These are phyloP conservation scores for Pseudomugil gertrudae DNA, from an alignment of 2,797 vertebrate genomes.

Conservation along the genomic window DNA sequence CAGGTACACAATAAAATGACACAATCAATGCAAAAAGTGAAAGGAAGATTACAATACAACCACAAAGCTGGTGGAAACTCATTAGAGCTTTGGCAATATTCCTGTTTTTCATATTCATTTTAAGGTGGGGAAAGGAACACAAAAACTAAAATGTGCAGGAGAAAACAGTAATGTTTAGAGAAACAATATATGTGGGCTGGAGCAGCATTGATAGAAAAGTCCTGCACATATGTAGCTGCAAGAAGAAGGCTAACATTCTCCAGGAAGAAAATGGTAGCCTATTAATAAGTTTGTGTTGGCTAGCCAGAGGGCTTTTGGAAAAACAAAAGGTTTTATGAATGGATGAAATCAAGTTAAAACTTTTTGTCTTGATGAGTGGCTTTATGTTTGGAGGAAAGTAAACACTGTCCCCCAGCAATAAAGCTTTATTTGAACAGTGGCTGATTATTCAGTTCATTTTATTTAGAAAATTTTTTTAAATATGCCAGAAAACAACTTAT, in stretches of 20 bases:
- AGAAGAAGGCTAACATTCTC: background rate
- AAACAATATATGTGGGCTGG: background rate
- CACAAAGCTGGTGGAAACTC: background rate
- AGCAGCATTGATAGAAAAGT: background rate
- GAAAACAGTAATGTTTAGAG: background rate
- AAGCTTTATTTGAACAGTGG: background rate
- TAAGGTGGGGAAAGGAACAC: background rate
- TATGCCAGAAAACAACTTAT: too few relatives aligned
- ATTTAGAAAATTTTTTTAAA: too few relatives aligned
- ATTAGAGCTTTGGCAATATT: background rate
- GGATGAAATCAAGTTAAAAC: too few relatives aligned
- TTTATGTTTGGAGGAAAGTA: background rate
- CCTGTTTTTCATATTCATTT: background rate
- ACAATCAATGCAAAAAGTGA: background rate
- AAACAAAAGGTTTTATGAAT: background rate
- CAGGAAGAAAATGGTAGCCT: background rate
- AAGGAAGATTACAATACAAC: background rate
- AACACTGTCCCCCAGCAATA: background rate
- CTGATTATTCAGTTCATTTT: too few relatives aligned
- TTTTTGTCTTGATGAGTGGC: background rate
- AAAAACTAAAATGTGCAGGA: background rate
- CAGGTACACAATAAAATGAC: background rate
- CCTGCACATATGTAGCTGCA: background rate
- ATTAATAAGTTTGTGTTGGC: background rate
- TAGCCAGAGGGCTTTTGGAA: background rate